A percentile compares a stretch with the other conserved stretches of the same genome.
Conservation (phyloP, 1,140 invertebrate genomes). For the Pissodes strobi region DNA sequence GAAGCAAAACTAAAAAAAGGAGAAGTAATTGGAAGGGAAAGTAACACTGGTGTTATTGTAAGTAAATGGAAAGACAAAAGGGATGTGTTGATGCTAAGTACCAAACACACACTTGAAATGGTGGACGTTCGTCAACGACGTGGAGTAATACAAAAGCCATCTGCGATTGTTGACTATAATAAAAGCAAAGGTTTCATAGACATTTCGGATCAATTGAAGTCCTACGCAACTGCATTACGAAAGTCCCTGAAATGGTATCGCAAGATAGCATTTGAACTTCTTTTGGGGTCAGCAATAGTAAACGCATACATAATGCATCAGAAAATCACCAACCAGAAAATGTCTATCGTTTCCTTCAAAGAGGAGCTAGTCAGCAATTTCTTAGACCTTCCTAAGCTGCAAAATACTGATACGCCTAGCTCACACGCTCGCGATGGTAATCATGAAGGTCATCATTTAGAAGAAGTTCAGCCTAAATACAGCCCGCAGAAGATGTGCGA, state of each 20-base stretch:
- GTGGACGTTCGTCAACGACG: too few relatives aligned
- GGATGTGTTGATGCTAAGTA: slow-evolving; percentile 56
- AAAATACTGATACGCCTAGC: too few relatives aligned
- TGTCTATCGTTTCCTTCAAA: not conserved
- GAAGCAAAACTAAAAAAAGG: slow-evolving; percentile 52
- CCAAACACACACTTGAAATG: slow-evolving; percentile 19
- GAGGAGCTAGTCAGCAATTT: too few relatives aligned
- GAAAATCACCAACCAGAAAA: not conserved
- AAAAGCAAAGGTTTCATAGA: slow-evolving; percentile 47
- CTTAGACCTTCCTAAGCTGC: too few relatives aligned
- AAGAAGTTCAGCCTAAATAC: too few relatives aligned
- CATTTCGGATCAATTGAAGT: slow-evolving; percentile 42
- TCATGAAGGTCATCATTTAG: too few relatives aligned
- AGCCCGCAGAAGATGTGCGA: too few relatives aligned
- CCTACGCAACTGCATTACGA: slow-evolving; percentile 37
- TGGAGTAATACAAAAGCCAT: slow-evolving; percentile 2
- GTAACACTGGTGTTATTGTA: slow-evolving; percentile 53
- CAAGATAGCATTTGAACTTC: slow-evolving; percentile 22
- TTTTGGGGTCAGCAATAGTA: slow-evolving; percentile 20
- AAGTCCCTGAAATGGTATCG: slow-evolving; percentile 33
- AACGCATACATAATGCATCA: slow-evolving; percentile 20
- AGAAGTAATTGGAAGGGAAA: slow-evolving; percentile 52
- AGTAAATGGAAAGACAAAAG: slow-evolving; percentile 57
- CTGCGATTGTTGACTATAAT: slow-evolving; percentile 54
- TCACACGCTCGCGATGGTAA: too few relatives aligned